A percentile compares a stretch with the other conserved stretches of the same genome.
These are phyloP conservation scores for Etheostoma nigrum DNA, from an alignment of 2,797 vertebrate genomes.

Conservation along the genomic window DNA sequence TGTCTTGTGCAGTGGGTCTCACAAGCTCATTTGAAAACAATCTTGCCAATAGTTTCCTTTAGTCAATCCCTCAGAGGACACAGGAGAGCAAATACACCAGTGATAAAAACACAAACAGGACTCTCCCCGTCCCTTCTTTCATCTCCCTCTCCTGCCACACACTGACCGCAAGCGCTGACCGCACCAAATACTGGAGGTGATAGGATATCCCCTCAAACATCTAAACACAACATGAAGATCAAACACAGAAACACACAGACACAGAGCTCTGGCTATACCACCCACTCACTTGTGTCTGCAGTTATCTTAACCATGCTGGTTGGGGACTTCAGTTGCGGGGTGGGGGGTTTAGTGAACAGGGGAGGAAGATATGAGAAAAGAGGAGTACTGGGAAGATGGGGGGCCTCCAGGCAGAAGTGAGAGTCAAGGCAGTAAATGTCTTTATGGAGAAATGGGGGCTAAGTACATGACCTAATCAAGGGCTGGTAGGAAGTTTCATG, in stretches of 20 bases:
- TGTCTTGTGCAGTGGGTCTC: conserved; percentile 61
- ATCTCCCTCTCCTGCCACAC: conserved; percentile 78
- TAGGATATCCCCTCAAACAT: conserved; percentile 88
- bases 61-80: conserved; percentile 76
- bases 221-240: conserved; percentile 88
- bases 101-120: conserved; percentile 86
- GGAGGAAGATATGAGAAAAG: conserved; percentile 48
- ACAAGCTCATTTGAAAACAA: conserved; percentile 80
- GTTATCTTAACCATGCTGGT: conserved; percentile 86
- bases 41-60: conserved; percentile 82
- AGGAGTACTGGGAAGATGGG: conserved; percentile 52
- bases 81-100: conserved; percentile 82
- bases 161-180: conserved; percentile 78
- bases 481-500: conserved; percentile 54
- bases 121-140: conserved; percentile 78
- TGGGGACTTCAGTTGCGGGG: conserved; percentile 64
- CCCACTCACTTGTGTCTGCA: conserved; percentile 81
- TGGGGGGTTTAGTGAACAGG: conserved; percentile 43
- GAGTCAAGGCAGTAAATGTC: conserved; percentile 72
- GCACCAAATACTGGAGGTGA: conserved; percentile 85
- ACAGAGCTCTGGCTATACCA: conserved; percentile 77
- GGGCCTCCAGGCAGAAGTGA: conserved; percentile 63
- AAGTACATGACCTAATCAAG: conserved; percentile 65
- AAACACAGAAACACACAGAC: conserved; percentile 72
- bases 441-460: conserved; percentile 67